Base-by-base conservation (phyloP, 2,888 invertebrate species). In the Phalangium opilio region DNA sequence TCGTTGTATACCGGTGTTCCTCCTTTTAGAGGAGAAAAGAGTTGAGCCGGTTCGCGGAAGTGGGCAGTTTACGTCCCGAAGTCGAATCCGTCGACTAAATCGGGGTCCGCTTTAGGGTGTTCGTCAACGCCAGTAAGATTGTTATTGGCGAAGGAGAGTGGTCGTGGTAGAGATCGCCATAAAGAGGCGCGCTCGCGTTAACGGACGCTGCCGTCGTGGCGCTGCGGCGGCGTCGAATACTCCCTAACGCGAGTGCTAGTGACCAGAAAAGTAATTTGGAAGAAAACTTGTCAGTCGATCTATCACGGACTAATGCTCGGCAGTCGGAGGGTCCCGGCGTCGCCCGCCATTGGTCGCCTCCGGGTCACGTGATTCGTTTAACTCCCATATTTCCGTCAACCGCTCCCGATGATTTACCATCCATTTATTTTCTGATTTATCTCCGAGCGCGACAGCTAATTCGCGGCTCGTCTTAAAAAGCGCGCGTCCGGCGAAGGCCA, bases 391-490 rank as follows among this genome's bases (percentile, higher is more conserved):
- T 52, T 44, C 52, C 50, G 52, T 52, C 52, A 52, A 50, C 42
- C 47, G 48, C 46, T 47, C 48, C 42, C 45, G 50, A 52, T 52
- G 50, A 52, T 52, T 52, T 52, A 50, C 48, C 50, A 47, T 48
- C 48, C 50, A 49, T 52, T 52, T 52, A 52, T 53, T 53, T 52
- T 50, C 53, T 50, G 53, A 53, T 53, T 53, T 53, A 53, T 53
- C 53, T 51, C 51, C 49, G 44, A 40, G 47, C 41, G 44, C 43
- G 53, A 51, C 51, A 49, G 51, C 51, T 51, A 51, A 51, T 51
- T 51, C 49, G 51, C 41, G 44, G 45, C 46, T 32, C 41, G 32
- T 27, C 41, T 41, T 39, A 17, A 44, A 44, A 44, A 39, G 27
- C 38, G 14, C 14, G n/a, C 11, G 17, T 38, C 36, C 14, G 14